Percentiles rank a stretch among this genome's conserved stretches.
Evolutionary conservation across 2,888 invertebrate genomes (phyloP).

Genomic region (Orthosia incerta): DNA sequence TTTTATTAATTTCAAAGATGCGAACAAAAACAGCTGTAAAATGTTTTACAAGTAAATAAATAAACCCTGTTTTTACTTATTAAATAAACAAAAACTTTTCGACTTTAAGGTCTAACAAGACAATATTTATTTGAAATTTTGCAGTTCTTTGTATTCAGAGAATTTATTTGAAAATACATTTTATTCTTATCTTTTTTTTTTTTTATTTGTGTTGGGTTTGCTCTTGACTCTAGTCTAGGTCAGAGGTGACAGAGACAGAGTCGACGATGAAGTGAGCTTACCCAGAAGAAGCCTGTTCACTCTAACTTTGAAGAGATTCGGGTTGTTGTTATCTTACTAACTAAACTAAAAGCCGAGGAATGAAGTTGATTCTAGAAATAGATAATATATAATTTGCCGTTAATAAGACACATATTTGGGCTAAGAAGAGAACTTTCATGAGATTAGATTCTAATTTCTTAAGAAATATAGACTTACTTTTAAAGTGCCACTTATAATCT

Average conservation of each 20-base stretch:
- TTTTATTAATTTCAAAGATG: background rate
- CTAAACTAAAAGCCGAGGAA: background rate
- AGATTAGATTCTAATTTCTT: background rate
- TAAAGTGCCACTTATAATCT: background rate
- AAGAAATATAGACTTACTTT: background rate
- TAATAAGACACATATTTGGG: background rate
- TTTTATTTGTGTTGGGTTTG: too few species aligned
- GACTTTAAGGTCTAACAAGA: background rate
- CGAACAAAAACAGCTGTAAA: slow-evolving; percentile 4
- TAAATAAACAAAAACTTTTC: slow-evolving; percentile 2
- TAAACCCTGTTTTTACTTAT: slow-evolving; percentile 14
- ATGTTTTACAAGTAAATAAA: background rate
- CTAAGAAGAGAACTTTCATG: background rate
- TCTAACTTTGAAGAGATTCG: too few species aligned
- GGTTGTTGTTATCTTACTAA: too few species aligned
- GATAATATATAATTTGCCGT: background rate
- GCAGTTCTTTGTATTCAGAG: slow-evolving; percentile 5
- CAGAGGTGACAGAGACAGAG: too few species aligned
- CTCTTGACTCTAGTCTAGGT: too few species aligned
- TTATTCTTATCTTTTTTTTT: too few species aligned
- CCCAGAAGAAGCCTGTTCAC: too few species aligned
- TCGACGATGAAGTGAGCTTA: too few species aligned
- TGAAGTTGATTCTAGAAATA: background rate
- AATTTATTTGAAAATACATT: slow-evolving; percentile 14
- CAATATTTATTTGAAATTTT: slow-evolving; percentile 10